Evolutionary conservation across 2,113 vertebrate genomes (phyloP), one percentile per base, ranked within the genome.

Genomic region (Macrotis lagotis): DNA sequence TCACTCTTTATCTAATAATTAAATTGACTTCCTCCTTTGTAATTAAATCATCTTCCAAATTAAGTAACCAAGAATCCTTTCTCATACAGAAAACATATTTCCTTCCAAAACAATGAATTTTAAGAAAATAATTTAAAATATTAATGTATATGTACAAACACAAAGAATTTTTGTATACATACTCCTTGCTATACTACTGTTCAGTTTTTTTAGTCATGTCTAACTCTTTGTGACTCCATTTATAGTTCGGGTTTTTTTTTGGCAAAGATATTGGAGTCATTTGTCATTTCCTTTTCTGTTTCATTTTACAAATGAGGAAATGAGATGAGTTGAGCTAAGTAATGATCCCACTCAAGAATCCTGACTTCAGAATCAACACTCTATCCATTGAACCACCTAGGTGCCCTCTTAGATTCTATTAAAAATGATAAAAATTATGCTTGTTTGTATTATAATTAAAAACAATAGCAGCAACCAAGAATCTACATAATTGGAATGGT

Each of bases 21-120:
- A 89, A 24, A 53, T 51, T 91, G 22, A 89, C 88, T 93, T 28
- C 26, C 3, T 88, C 53, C 88, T 25, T 95, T 83, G 31, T 74
- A 55, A 93, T 50, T 83, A 25, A 93, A 91, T 88, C 88, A 88
- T 93, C 50, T 47, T 91, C 37, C 92, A 88, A 31, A 47, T 11
- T 51, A 93, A 25, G 44, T 6, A 88, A 44, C 25, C 47, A 88
- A 3, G 51, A 37, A 88, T 91, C 50, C 19, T 51, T 95, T 95
- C 52, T 50, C 48, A 74, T 90, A 51, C 88, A 74, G 37, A 88
- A 66, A 88, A 10, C 55, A 12, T 26, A 50, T 91, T 95, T 6
- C 48, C 53, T 94, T 91, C 9, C 44, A 91, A 31, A 74, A 91
- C 25, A 90, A 90, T 74, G 37, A 74, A 50, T 48, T 66, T 93